Conservation (phyloP, 2,888 invertebrate species). For the Gastrophysa polygoni region DNA sequence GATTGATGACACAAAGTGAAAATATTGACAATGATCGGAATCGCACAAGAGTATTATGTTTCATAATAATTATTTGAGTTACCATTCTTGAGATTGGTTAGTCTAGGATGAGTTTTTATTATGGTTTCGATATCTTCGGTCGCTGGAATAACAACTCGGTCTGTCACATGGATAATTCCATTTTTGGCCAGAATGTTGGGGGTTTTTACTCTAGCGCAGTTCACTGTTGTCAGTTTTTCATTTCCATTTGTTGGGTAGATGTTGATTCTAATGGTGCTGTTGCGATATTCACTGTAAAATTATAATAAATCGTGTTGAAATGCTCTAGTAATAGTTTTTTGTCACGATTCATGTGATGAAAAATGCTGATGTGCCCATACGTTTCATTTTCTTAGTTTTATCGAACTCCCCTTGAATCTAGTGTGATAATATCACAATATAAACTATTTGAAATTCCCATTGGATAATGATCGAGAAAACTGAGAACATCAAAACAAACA, state of each 20-base stretch:
- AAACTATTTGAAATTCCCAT: too few species aligned
- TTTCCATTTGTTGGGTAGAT: slow-evolving; percentile 61
- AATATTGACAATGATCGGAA: too few species aligned
- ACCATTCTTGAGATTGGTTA: slow-evolving; percentile 64
- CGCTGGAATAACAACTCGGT: slow-evolving; percentile 65
- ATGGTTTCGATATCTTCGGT: slow-evolving; percentile 64
- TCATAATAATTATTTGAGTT: too few species aligned
- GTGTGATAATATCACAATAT: too few species aligned
- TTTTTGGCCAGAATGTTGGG: slow-evolving; percentile 68
- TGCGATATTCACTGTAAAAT: slow-evolving; percentile 55
- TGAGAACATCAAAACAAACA: too few species aligned
- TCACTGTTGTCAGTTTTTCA: slow-evolving; percentile 65
- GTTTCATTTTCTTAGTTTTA: too few species aligned
- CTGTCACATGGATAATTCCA: slow-evolving; percentile 70
- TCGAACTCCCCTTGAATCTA: too few species aligned
- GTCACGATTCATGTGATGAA: too few species aligned
- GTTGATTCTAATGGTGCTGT: slow-evolving; percentile 64
- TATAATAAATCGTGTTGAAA: slow-evolving; percentile 6
- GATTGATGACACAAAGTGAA: too few species aligned
- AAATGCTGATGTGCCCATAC: too few species aligned
- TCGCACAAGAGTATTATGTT: too few species aligned
- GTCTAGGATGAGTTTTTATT: slow-evolving; percentile 63
- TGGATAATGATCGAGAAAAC: too few species aligned
- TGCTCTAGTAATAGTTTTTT: not conserved
- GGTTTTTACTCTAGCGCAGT: slow-evolving; percentile 68